A percentile compares a stretch with the other conserved stretches of the same genome.
Evolutionary conservation across 2,113 vertebrate species (phyloP).

Genomic region (Gallinago media): DNA sequence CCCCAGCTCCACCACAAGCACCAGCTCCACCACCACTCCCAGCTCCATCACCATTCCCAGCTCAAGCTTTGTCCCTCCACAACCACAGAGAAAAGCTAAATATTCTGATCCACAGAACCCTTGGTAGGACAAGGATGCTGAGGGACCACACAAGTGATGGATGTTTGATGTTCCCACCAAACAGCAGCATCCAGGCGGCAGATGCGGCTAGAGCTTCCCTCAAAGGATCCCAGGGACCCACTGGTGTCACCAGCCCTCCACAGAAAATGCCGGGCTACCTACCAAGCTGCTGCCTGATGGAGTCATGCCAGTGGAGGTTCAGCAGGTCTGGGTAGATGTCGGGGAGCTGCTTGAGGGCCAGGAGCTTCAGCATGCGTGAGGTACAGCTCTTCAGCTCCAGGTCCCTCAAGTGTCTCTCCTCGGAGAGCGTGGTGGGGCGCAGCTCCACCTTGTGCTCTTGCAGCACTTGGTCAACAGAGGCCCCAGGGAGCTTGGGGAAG

Average conservation of each 20-base stretch:
- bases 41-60: too few species aligned
- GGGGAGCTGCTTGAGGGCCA: constrained; percentile 91
- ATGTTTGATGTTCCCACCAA: background rate
- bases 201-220: background rate
- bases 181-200: background rate
- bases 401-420: constrained; percentile 89
- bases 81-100: background rate
- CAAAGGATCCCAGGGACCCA: background rate
- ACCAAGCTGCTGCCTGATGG: constrained; percentile 87
- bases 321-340: constrained; percentile 84
- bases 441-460: constrained; percentile 93
- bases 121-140: background rate
- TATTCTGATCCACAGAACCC: background rate
- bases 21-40: background rate
- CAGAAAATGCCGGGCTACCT: constrained; percentile 6
- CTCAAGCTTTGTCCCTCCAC: background rate
- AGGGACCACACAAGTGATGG: background rate
- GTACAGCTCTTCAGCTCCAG: constrained; percentile 86
- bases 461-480: constrained; percentile 88
- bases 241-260: background rate
- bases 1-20: background rate
- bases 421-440: constrained; percentile 91
- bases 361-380: constrained; percentile 89
- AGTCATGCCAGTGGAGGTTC: constrained; percentile 86
- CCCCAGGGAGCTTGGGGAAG: constrained; percentile 85